Evolutionary conservation across 2,113 vertebrate genomes (phyloP).

Genomic region (Gambusia affinis): DNA sequence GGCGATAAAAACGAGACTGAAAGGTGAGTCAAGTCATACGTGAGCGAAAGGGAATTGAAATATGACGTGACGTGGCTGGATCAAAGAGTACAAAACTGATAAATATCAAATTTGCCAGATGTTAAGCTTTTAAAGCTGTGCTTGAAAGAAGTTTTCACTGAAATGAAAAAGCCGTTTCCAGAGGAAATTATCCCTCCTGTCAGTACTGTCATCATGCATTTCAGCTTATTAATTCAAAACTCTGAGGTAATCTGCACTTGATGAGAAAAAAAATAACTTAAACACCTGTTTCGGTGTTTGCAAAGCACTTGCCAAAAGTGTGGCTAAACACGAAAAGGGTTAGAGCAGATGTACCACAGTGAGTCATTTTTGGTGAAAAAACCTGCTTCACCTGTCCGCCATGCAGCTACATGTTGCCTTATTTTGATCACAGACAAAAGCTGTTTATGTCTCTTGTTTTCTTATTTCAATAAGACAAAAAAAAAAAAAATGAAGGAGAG

Average conservation of each 20-base stretch:
- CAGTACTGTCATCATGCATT: slow-evolving; percentile 38
- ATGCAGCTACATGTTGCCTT: slow-evolving; percentile 10
- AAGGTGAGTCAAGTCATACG: slow-evolving; percentile 40
- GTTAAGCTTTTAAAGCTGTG: slow-evolving; percentile 21
- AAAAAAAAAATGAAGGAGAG: too few species aligned
- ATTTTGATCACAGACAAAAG: not conserved
- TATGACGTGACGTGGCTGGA: slow-evolving; percentile 12
- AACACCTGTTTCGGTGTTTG: slow-evolving; percentile 62
- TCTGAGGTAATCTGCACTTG: slow-evolving; percentile 54
- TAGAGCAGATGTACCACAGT: slow-evolving; percentile 44
- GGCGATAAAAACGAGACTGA: slow-evolving; percentile 23
- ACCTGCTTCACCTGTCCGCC: not conserved
- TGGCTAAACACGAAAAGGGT: slow-evolving; percentile 12
- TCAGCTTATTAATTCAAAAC: slow-evolving; percentile 56
- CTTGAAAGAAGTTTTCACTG: not conserved
- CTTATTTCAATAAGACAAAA: not conserved
- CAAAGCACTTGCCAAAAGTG: slow-evolving; percentile 29
- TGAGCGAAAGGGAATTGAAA: slow-evolving; percentile 35
- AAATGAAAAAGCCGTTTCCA: too few species aligned
- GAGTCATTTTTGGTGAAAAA: slow-evolving; percentile 1
- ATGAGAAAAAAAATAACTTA: slow-evolving; percentile 53
- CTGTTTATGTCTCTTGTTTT: not conserved
- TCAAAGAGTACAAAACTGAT: slow-evolving; percentile 9
- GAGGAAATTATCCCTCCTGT: not conserved
- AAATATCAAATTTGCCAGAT: slow-evolving; percentile 34